Conservation (phyloP, 2,888 invertebrate genomes). For the Drosophila nr. perissopoda region DNA sequence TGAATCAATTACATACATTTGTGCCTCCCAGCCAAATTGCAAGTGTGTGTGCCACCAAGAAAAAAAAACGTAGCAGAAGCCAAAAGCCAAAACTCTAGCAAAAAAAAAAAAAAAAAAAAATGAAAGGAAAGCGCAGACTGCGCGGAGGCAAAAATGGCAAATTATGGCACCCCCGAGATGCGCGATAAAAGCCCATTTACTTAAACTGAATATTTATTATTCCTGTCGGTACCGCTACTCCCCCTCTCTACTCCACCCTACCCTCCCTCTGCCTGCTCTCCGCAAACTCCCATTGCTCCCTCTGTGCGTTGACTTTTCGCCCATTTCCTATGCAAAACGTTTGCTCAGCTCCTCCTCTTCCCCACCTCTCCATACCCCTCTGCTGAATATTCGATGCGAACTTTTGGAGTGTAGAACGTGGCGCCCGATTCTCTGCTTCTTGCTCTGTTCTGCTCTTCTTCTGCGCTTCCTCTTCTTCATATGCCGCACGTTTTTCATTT, state of each 20-base stretch:
- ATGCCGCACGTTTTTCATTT: conserved; percentile 69
- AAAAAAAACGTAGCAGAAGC: conserved; percentile 11
- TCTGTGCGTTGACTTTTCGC: conserved; percentile 61
- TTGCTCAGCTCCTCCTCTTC: conserved; percentile 21
- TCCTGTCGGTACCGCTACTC: conserved; percentile 75
- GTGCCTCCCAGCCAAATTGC: conserved; percentile 54
- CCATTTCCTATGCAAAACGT: conserved; percentile 75
- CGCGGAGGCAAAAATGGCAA: conserved; percentile 76
- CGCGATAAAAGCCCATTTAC: conserved; percentile 81
- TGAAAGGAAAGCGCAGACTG: conserved; percentile 49
- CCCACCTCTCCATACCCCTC: no score
- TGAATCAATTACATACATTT: conserved; percentile 75
- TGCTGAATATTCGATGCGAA: neutral
- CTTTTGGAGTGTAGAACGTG: conserved; percentile 45
- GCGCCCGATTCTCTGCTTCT: conserved; percentile 32
- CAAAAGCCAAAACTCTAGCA: conserved; percentile 29
- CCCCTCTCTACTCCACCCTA: neutral
- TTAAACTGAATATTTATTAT: conserved; percentile 81
- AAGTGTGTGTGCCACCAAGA: conserved; percentile 39
- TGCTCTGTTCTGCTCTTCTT: neutral
- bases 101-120: conserved; percentile 20
- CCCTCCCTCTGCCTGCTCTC: neutral
- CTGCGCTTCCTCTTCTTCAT: conserved; percentile 32
- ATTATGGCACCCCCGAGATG: conserved; percentile 81
- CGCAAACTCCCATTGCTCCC: neutral